phyloP scores from a whole-genome alignment of 2,113 vertebrate species.

The Gopherus flavomarginatus region DNA sequence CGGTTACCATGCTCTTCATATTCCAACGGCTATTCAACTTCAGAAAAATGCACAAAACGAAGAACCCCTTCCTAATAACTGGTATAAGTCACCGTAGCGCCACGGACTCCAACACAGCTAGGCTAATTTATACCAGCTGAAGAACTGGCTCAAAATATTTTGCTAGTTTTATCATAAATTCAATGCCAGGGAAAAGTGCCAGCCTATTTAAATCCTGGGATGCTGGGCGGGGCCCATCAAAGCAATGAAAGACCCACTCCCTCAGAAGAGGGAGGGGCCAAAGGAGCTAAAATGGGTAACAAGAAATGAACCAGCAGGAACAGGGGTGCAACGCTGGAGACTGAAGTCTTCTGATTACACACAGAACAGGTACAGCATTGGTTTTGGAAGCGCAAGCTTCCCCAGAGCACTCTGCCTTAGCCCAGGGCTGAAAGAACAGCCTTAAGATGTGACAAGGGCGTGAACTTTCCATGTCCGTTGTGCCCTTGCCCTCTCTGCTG shows the following conservation, averaged over 20 bases:
- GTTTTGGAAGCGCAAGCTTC: background rate
- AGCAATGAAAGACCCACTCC: background rate
- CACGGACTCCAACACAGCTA: background rate
- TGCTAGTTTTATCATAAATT: background rate
- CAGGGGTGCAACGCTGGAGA: background rate
- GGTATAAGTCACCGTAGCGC: background rate
- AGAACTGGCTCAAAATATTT: background rate
- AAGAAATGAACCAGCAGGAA: background rate
- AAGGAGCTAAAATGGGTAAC: background rate
- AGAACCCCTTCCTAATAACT: background rate
- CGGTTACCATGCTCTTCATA: background rate
- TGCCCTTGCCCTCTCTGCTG: background rate
- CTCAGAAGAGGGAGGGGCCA: background rate
- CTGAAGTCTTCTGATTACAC: background rate
- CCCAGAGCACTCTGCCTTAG: background rate
- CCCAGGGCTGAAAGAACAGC: background rate
- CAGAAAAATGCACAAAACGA: background rate
- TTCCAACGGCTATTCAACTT: background rate
- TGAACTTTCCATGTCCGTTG: background rate
- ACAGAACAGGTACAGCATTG: background rate
- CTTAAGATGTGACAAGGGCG: background rate
- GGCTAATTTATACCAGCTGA: background rate
- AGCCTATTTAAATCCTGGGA: background rate
- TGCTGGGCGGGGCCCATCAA: background rate
- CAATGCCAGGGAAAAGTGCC: background rate